phyloP scores from a whole-genome alignment of 2,888 invertebrate genomes.

The Cinara cedri region DNA sequence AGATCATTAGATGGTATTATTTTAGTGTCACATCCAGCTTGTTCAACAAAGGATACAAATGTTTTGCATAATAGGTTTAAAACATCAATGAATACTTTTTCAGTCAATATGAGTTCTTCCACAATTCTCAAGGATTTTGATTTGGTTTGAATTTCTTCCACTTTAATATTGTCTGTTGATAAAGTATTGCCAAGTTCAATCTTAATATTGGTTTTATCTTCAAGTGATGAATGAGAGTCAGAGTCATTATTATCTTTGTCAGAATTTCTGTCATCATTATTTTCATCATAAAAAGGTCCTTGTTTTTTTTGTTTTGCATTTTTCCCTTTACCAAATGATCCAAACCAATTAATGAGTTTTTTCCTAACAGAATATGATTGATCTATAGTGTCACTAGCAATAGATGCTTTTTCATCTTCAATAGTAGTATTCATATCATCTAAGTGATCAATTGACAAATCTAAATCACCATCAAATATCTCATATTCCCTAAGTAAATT shows the following conservation, averaged over 20 bases:
- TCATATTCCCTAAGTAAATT: conserved; percentile 25
- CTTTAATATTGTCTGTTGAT: conserved; percentile 19
- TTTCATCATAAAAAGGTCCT: conserved; percentile 60
- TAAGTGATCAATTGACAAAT: conserved; percentile 3
- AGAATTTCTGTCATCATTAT: conserved; percentile 17
- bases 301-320: conserved; percentile 59
- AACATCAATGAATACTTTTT: conserved; percentile 67
- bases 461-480: conserved; percentile 4
- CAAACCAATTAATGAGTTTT: conserved; percentile 60
- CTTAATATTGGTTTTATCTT: conserved; percentile 58
- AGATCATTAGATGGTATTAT: conserved; percentile 62
- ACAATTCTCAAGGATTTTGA: conserved; percentile 66
- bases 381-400: conserved; percentile 58
- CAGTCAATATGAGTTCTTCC: conserved; percentile 67
- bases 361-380: conserved; percentile 59
- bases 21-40: conserved; percentile 61
- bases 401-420: conserved; percentile 53
- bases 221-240: conserved; percentile 56
- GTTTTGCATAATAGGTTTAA: conserved; percentile 66
- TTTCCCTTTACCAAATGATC: conserved; percentile 62
- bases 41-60: conserved; percentile 64
- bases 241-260: conserved; percentile 44
- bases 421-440: conserved; percentile 2
- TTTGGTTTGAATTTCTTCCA: conserved; percentile 59
- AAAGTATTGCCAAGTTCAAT: conserved; percentile 55